Evolutionary conservation across 2,888 invertebrate genomes (phyloP), one percentile per base, ranked within the genome.

Genomic region (Lepetodrilus schrolli): DNA sequence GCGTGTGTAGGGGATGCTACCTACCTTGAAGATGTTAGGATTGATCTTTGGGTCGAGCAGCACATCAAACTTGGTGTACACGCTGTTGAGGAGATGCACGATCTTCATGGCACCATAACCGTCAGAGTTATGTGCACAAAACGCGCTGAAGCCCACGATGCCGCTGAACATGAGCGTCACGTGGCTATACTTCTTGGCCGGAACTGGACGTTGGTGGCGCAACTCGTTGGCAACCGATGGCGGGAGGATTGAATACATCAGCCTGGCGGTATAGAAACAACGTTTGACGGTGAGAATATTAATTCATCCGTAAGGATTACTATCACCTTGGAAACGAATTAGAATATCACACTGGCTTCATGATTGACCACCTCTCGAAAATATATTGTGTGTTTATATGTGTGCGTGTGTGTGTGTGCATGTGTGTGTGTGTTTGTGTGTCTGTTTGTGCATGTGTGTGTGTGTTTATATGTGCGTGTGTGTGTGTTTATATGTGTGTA

Each of bases 91-190:
- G 93, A 97, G 95, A 90, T 95, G 94, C 7, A 98, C 97, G 80
- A 98, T 97, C 92, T 96, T 96, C 96, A 97, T 97, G 51, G 97
- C 97, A 0, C 97, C 97, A 82, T 94, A 94, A 4, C 96, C 95
- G 90, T 97, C 97, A 0, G 97, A 95, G 90, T 97, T 94, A 50
- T 94, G 93, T 1, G 96, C 95, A 88, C 97, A 97, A 89, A 96
- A 96, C 85, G 95, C 94, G 26, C 95, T 85, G 88, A 98, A 98
- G 48, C 96, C 97, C 10, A 97, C 96, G 83, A 96, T 95, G 51
- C 98, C 98, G 58, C 97, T 97, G 92, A 98, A 98, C 85, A 98
- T 93, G 0, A 98, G 92, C 0, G 98, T 97, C 48, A 98, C 98
- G 66, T 94, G 94, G 87, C 96, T 96, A 90, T 96, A 97, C 77